Conservation (phyloP, 1,140 invertebrate genomes). For the Zaprionus vittiger region DNA sequence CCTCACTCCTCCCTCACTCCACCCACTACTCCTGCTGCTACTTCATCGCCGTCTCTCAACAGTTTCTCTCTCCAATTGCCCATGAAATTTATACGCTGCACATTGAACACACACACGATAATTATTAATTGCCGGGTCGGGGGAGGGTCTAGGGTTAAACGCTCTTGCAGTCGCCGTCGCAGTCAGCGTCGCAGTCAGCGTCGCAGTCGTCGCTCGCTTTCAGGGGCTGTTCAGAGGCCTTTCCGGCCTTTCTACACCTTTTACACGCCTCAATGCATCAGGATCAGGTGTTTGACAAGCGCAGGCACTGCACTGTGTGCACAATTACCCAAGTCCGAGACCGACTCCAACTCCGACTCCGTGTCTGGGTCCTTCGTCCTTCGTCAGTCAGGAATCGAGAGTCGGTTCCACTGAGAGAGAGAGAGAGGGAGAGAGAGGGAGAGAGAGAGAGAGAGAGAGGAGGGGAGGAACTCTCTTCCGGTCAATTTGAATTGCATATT, state of each 20-base stretch:
- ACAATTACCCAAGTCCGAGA: conserved; percentile 19
- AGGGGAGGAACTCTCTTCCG: conserved; percentile 52
- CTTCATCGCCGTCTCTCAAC: conserved; percentile 1
- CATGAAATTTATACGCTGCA: conserved; percentile 73
- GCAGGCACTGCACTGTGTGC: conserved; percentile 21
- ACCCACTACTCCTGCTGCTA: not conserved
- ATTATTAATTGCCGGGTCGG: conserved; percentile 69
- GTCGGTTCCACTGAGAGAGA: not conserved
- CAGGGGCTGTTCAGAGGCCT: conserved; percentile 34
- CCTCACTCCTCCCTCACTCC: not conserved
- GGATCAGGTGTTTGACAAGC: conserved; percentile 80
- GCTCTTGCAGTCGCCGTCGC: not conserved
- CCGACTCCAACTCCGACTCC: not conserved
- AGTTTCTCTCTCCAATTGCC: conserved; percentile 62
- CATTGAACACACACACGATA: conserved; percentile 56
- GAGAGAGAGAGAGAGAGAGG: no score
- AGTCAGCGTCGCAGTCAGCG: no score
- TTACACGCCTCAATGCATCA: conserved; percentile 76
- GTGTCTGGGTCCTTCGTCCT: not conserved
- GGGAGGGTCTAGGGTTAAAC: conserved; percentile 32
- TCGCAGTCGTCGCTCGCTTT: conserved; percentile 1
- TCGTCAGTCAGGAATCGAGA: conserved; percentile 2
- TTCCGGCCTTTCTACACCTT: conserved; percentile 81
- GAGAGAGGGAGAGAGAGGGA: no score
- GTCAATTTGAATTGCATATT: conserved; percentile 78